Evolutionary conservation across 2,888 invertebrate genomes (phyloP).

Genomic region (Lasioglossum pauxillum): DNA sequence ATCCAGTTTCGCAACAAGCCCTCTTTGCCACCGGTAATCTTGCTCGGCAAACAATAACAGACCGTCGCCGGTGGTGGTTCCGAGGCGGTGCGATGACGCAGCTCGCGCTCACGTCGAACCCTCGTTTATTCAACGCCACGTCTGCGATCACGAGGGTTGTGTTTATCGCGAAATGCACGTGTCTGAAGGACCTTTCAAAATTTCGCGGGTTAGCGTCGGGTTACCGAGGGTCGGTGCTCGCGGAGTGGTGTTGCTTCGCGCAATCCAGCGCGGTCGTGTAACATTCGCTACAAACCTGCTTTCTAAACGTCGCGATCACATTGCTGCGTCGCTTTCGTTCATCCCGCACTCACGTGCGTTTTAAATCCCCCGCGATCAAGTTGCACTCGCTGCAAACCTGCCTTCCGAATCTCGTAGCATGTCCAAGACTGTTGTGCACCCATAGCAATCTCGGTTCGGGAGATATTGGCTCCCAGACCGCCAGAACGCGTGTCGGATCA

Average conservation of each 20-base stretch:
- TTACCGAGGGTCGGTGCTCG: constrained; percentile 35
- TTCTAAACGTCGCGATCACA: too few relatives aligned
- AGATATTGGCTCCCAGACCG: constrained; percentile 48
- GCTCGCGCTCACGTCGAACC: constrained; percentile 22
- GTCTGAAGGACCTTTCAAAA: constrained; percentile 37
- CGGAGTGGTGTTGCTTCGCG: constrained; percentile 60
- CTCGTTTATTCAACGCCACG: constrained; percentile 31
- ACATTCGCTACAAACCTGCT: neutral
- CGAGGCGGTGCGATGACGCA: neutral
- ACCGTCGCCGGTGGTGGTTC: neutral
- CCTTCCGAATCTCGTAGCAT: constrained; percentile 7
- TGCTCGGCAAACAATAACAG: constrained; percentile 17
- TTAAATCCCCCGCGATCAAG: too few relatives aligned
- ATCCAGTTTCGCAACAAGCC: constrained; percentile 17
- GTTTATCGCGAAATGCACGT: constrained; percentile 45
- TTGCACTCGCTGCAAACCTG: neutral
- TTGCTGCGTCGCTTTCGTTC: too few relatives aligned
- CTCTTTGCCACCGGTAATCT: constrained; percentile 15
- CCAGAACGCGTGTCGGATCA: constrained; percentile 32
- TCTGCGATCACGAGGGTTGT: constrained; percentile 3
- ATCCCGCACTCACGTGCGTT: too few relatives aligned
- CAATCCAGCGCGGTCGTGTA: constrained; percentile 53
- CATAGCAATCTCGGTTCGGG: neutral
- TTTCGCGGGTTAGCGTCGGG: constrained; percentile 33
- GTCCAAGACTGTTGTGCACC: constrained; percentile 52